These are phyloP conservation scores for Phrynocephalus guinanensis DNA, from an alignment of 2,797 vertebrate genomes.

Conservation along the genomic window DNA sequence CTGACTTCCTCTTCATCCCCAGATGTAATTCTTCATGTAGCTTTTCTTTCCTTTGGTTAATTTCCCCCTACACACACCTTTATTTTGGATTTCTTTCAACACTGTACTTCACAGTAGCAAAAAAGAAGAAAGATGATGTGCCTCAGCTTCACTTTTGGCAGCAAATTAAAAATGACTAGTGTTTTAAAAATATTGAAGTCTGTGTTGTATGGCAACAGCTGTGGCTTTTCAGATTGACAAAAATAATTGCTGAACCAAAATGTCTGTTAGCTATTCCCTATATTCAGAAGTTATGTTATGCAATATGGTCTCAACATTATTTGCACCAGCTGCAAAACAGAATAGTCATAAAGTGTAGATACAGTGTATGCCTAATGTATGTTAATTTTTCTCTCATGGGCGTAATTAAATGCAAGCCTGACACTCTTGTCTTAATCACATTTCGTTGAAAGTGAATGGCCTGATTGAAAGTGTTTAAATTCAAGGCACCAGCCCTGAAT, in stretches of 20 bases:
- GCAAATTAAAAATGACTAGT: conserved; percentile 76
- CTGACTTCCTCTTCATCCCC: conserved; percentile 84
- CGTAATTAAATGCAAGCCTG: conserved; percentile 41
- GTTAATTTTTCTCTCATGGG: conserved; percentile 46
- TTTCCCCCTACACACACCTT: conserved; percentile 73
- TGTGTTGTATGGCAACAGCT: conserved; percentile 76
- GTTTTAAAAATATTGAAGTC: conserved; percentile 74
- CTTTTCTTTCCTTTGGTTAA: conserved; percentile 81
- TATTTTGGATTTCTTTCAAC: conserved; percentile 90
- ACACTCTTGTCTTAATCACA: background rate
- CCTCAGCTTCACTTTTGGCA: conserved; percentile 87
- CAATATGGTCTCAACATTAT: conserved; percentile 57
- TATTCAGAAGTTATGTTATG: conserved; percentile 76
- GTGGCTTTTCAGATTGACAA: conserved; percentile 77
- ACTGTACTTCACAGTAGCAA: conserved; percentile 88
- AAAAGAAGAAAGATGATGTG: conserved; percentile 77
- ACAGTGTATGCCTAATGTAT: conserved; percentile 37
- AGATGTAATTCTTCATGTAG: conserved; percentile 90
- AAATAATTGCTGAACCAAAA: conserved; percentile 71
- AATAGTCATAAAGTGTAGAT: conserved; percentile 33
- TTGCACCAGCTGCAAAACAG: conserved; percentile 50
- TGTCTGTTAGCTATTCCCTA: conserved; percentile 77
- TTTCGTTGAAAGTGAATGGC: background rate
- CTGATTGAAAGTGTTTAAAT: background rate
- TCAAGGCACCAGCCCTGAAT: background rate